Conservation (phyloP, 1,140 invertebrate species). For the Drosophila aff. region DNA sequence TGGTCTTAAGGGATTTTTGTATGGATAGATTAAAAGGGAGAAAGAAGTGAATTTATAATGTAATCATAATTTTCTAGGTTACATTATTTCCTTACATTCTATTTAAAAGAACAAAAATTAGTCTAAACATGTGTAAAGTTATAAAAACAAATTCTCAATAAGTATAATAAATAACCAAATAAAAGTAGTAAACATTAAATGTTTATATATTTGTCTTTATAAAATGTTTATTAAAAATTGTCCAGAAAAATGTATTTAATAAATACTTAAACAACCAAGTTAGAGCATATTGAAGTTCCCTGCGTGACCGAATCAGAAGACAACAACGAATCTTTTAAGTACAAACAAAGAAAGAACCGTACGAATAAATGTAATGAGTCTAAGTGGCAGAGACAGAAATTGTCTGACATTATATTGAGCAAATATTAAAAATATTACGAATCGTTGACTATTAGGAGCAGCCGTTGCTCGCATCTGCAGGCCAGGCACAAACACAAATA, state of each 20-base stretch:
- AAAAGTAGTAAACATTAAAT: neutral
- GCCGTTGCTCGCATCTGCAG: conserved; percentile 58
- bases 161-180: neutral
- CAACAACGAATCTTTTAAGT: conserved; percentile 12
- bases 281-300: conserved; percentile 5
- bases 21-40: neutral
- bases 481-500: conserved; percentile 42
- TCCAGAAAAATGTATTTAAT: neutral
- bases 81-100: neutral
- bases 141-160: too few species aligned
- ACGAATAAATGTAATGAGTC: conserved; percentile 80
- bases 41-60: too few species aligned
- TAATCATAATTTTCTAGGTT: rapidly evolving
- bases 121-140: too few species aligned
- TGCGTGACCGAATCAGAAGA: too few species aligned
- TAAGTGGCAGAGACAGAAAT: conserved; percentile 72
- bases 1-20: neutral
- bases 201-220: neutral
- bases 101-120: neutral
- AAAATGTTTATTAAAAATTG: neutral
- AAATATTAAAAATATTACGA: conserved; percentile 83
- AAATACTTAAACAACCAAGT: too few species aligned
- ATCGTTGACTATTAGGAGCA: conserved; percentile 77
- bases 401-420: conserved; percentile 80
- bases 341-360: conserved; percentile 38